Conservation (phyloP, 2,797 vertebrate genomes). For the Gila robusta region DNA sequence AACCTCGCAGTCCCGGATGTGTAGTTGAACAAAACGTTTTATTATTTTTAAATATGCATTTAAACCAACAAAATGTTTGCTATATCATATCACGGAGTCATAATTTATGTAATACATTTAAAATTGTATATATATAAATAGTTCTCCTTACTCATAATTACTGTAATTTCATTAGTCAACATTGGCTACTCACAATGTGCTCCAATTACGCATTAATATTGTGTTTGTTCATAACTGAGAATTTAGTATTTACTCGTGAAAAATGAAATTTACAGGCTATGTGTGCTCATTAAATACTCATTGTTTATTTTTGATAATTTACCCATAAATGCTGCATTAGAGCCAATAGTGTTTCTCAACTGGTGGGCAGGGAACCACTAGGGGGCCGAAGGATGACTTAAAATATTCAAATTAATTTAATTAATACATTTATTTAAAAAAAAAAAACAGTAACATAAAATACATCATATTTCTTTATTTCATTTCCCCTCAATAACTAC, state of each 20-base stretch:
- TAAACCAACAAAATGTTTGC: too few species aligned
- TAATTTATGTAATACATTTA: neutral
- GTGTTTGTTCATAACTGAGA: neutral
- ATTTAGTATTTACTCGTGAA: neutral
- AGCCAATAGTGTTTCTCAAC: neutral
- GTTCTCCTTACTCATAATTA: neutral
- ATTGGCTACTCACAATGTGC: too few species aligned
- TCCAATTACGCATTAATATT: neutral
- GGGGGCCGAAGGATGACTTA: neutral
- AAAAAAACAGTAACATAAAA: neutral
- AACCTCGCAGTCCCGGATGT: neutral
- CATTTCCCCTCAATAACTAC: neutral
- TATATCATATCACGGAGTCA: neutral
- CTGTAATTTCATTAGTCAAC: neutral
- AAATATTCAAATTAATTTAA: neutral
- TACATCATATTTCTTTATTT: neutral
- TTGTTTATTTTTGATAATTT: too few species aligned
- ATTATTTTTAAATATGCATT: neutral
- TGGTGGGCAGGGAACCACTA: neutral
- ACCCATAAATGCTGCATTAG: neutral
- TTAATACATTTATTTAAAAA: neutral
- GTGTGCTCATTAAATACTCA: neutral
- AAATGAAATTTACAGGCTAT: neutral
- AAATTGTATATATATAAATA: neutral
- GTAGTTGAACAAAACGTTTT: neutral